phyloP scores from a whole-genome alignment of 2,797 vertebrate species.

The Phyllotis vaccarum region DNA sequence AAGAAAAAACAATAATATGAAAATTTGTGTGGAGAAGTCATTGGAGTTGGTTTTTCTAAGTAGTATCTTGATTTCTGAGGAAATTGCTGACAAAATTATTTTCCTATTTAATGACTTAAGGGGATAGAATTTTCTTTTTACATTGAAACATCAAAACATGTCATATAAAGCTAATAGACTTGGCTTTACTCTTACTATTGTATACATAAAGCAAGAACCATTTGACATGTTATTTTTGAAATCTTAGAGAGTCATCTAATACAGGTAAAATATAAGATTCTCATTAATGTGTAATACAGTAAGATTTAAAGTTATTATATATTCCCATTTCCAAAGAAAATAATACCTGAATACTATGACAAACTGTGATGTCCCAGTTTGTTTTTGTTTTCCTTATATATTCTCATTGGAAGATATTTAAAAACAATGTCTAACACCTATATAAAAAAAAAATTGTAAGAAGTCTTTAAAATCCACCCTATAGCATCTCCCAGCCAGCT shows the following conservation, averaged over 20 bases:
- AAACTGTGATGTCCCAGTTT: not conserved
- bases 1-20: slow-evolving; percentile 4
- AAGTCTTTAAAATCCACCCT: not conserved
- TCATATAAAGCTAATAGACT: not conserved
- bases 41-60: slow-evolving; percentile 50
- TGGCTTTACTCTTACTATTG: not conserved
- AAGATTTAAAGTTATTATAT: not conserved
- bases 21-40: slow-evolving; percentile 36
- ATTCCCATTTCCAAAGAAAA: slow-evolving; percentile 45
- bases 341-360: not conserved
- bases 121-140: slow-evolving; percentile 38
- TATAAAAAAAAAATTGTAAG: not conserved
- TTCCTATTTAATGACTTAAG: not conserved
- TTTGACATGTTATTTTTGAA: slow-evolving; percentile 12
- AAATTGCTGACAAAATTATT: slow-evolving; percentile 11
- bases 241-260: not conserved
- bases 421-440: not conserved
- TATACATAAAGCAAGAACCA: not conserved
- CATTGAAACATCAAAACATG: not conserved
- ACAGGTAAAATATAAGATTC: not conserved
- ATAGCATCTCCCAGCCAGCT: too few relatives aligned
- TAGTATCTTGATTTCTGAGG: slow-evolving; percentile 47
- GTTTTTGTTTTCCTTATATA: slow-evolving; percentile 13
- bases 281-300: slow-evolving; percentile 28
- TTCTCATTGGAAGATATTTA: slow-evolving; percentile 14